phyloP scores from a whole-genome alignment of 1,140 invertebrate genomes.

The Popillia japonica region DNA sequence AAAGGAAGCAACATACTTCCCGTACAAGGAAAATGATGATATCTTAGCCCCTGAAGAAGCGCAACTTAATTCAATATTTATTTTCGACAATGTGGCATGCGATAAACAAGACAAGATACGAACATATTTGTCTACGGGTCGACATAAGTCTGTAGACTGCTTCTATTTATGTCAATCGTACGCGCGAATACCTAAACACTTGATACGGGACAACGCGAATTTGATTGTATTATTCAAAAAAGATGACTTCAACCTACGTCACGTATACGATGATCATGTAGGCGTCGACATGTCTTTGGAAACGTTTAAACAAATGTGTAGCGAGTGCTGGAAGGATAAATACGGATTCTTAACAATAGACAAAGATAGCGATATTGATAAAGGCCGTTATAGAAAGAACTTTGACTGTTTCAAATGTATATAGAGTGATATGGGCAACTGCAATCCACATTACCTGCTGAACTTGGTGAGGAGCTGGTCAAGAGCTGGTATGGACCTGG shows the following conservation, averaged over 20 bases:
- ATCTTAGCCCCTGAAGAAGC: constrained; percentile 51
- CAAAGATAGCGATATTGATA: constrained; percentile 50
- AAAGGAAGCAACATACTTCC: constrained; percentile 51
- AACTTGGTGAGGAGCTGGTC: no score
- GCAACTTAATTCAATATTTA: constrained; percentile 54
- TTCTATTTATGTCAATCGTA: constrained; percentile 60
- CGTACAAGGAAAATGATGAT: constrained; percentile 54
- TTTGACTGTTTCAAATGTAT: constrained; percentile 50
- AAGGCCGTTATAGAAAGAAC: constrained; percentile 54
- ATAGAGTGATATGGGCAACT: no score
- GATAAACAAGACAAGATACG: constrained; percentile 57
- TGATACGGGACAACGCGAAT: constrained; percentile 61
- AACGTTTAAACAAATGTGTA: constrained; percentile 52
- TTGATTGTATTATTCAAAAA: constrained; percentile 59
- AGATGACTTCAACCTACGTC: constrained; percentile 60
- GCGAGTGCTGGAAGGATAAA: constrained; percentile 52
- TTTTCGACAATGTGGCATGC: constrained; percentile 60
- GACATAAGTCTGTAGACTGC: constrained; percentile 53
- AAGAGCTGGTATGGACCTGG: no score
- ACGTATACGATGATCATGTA: constrained; percentile 60
- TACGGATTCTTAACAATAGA: constrained; percentile 55
- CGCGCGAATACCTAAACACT: constrained; percentile 59
- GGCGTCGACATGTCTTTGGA: constrained; percentile 56
- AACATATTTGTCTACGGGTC: constrained; percentile 58
- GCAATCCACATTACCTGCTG: no score